Conservation (phyloP, 2,888 invertebrate species). For the Oscheius sp. region DNA sequence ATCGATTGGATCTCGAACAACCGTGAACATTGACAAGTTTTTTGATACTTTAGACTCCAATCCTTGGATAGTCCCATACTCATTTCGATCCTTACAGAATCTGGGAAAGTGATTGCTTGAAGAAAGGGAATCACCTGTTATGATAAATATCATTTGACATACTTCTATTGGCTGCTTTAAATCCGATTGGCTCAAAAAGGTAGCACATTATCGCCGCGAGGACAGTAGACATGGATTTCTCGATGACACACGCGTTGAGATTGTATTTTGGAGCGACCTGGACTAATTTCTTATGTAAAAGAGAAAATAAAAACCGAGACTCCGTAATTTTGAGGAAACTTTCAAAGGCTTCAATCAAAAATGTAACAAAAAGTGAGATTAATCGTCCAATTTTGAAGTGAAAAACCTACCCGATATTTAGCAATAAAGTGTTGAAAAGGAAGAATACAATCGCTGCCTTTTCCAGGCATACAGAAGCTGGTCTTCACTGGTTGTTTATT, state of each 20-base stretch:
- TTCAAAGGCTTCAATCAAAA: too few relatives aligned
- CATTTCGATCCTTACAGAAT: slow-evolving; percentile 19
- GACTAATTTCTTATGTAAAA: too few relatives aligned
- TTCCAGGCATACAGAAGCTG: slow-evolving; percentile 1
- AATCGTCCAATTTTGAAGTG: too few relatives aligned
- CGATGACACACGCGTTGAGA: slow-evolving; percentile 51
- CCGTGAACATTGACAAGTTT: slow-evolving; percentile 29
- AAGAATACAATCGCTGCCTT: slow-evolving; percentile 1
- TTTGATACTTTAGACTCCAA: background rate
- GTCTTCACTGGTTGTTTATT: background rate
- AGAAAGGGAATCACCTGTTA: background rate
- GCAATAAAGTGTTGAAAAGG: slow-evolving; percentile 4
- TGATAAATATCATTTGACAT: slow-evolving; percentile 17
- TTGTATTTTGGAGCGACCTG: slow-evolving; percentile 36
- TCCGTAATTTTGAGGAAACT: too few relatives aligned
- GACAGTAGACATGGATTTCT: slow-evolving; percentile 56
- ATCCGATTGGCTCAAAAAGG: slow-evolving; percentile 39
- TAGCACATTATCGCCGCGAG: slow-evolving; percentile 52
- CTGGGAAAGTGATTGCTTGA: background rate
- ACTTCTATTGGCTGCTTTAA: slow-evolving; percentile 37
- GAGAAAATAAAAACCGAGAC: too few relatives aligned
- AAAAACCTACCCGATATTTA: slow-evolving; percentile 4
- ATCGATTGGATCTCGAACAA: slow-evolving; percentile 55
- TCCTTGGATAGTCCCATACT: background rate
- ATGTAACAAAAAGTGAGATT: background rate